These are phyloP conservation scores for Leptocoma aspasia DNA, from an alignment of 2,113 vertebrate species.

Conservation along the genomic window DNA sequence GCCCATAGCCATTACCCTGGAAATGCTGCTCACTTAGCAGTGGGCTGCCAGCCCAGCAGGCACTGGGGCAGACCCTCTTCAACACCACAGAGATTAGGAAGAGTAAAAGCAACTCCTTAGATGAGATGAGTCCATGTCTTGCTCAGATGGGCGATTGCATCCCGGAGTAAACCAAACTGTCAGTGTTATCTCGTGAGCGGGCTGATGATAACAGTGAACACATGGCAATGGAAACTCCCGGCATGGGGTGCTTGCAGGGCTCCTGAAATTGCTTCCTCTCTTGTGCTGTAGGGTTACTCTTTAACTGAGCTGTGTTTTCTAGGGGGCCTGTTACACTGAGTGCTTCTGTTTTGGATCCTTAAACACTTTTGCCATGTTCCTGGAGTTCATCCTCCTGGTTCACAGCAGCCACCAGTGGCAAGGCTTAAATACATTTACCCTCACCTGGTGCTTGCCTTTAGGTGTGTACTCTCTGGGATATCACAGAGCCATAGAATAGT, in stretches of 20 bases:
- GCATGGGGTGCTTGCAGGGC: neutral
- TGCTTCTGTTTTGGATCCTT: neutral
- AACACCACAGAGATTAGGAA: neutral
- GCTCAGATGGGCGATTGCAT: neutral
- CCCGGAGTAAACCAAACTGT: neutral
- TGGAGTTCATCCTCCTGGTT: neutral
- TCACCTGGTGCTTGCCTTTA: neutral
- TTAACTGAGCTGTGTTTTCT: neutral
- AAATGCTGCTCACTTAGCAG: neutral
- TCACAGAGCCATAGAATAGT: neutral
- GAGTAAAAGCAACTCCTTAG: neutral
- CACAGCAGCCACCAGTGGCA: neutral
- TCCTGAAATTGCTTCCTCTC: neutral
- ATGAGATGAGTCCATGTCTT: neutral
- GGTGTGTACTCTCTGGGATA: neutral
- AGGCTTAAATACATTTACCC: neutral
- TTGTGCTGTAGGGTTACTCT: neutral
- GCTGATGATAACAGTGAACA: neutral
- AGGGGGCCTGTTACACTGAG: accelerated
- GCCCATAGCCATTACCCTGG: neutral
- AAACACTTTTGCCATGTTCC: neutral
- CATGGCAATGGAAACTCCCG: neutral
- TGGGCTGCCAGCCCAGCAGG: neutral
- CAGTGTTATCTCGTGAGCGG: neutral
- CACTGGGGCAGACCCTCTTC: neutral